Evolutionary conservation across 2,797 vertebrate genomes (phyloP), one percentile per base, ranked within the genome.

Genomic region (Coluber constrictor): DNA sequence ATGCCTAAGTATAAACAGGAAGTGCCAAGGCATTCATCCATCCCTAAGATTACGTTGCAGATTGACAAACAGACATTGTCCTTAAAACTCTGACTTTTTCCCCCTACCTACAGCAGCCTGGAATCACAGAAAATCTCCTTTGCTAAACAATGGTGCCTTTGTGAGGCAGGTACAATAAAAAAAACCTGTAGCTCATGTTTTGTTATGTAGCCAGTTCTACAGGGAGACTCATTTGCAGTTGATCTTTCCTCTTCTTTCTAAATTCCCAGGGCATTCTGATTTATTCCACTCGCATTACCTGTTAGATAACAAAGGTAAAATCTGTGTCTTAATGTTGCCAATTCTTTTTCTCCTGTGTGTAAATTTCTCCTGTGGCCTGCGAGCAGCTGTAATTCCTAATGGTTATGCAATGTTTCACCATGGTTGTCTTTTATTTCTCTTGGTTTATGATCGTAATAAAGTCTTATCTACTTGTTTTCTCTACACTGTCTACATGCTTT

Each of bases 201-300:
- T 83, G 74, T 83, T 83, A 83, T 47, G 37, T 43, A 47, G 74
- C 37, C 74, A 25, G 37, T 47, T 20, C 74, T 83, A 83, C 37
- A 83, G 74, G 10, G 74, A 57, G n/a, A 88, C 29, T 32, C 9
- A 25, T 47, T 83, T 47, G 74, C 20, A 47, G 37, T 25, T 47
- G 37, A 83, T 83, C 37, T 83, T 47, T 47, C 74, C 74, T 83
- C 37, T 83, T 94, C 95, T 87, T 87, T 90, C 91, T 94, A 93
- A 95, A 93, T 86, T 83, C 95, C 87, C 90, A 92, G 8, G 74
- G 20, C 37, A 47, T 83, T 83, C 74, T 83, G 74, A 83, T 83
- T 83, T 83, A 83, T 83, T 92, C 74, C 20, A 47, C 74, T 83
- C 43, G 37, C 37, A 47, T 47, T 83, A 47, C 37, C 74, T 83